Evolutionary conservation across 2,113 vertebrate species (phyloP).

Genomic region (Nothobranchius kuhntae): DNA sequence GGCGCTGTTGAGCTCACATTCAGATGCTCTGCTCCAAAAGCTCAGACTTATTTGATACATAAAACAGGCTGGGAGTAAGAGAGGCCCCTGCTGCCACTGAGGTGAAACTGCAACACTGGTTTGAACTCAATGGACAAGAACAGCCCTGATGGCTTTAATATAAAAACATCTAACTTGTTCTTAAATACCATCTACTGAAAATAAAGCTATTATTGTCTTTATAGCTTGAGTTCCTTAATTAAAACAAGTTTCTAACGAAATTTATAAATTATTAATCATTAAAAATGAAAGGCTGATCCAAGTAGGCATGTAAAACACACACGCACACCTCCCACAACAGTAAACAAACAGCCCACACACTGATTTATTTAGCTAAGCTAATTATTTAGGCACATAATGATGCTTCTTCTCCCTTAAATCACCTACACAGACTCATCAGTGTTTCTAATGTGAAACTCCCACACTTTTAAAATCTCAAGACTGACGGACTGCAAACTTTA

Average conservation of each 20-base stretch:
- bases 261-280: no score
- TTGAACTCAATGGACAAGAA: not conserved
- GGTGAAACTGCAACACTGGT: slow-evolving; percentile 23
- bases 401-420: slow-evolving; percentile 43
- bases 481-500: not conserved
- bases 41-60: slow-evolving; percentile 21
- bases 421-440: slow-evolving; percentile 47
- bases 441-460: slow-evolving; percentile 36
- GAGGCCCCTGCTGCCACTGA: slow-evolving; percentile 55
- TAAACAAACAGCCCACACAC: slow-evolving; percentile 7
- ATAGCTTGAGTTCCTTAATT: no score
- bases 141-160: no score
- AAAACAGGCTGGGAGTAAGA: slow-evolving; percentile 35
- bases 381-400: slow-evolving; percentile 8
- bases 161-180: no score
- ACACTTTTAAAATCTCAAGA: slow-evolving; percentile 5
- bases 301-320: not conserved
- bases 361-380: slow-evolving; percentile 4
- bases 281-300: not conserved
- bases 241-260: no score
- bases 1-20: slow-evolving; percentile 49
- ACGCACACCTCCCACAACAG: not conserved
- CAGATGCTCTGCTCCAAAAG: slow-evolving; percentile 58
- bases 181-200: no score
- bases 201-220: no score